A percentile compares a stretch with the other conserved stretches of the same genome.
Evolutionary conservation across 2,113 vertebrate species (phyloP).

Genomic region (Ursus arctos): DNA sequence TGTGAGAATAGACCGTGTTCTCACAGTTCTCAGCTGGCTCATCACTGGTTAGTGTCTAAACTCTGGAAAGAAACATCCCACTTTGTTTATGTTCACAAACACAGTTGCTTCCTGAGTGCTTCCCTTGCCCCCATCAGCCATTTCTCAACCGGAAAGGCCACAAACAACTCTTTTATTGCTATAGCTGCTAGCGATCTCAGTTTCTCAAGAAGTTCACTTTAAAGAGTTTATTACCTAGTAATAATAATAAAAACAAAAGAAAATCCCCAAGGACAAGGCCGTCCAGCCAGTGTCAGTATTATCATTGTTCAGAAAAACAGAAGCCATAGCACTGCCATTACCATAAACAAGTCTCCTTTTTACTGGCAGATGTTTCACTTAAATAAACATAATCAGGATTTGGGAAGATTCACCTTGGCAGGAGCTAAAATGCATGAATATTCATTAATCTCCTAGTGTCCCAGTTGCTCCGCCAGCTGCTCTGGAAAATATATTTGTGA

Average conservation of each 20-base stretch:
- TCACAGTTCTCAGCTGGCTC: not conserved
- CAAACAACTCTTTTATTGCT: not conserved
- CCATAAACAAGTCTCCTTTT: slow-evolving; percentile 44
- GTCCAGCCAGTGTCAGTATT: not conserved
- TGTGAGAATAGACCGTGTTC: not conserved
- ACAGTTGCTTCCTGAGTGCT: slow-evolving; percentile 49
- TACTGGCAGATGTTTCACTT: slow-evolving; percentile 73
- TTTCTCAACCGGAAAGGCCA: slow-evolving; percentile 36
- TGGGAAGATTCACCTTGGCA: slow-evolving; percentile 74
- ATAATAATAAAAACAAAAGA: not conserved
- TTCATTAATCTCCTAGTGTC: slow-evolving; percentile 66
- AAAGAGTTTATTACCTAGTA: not conserved
- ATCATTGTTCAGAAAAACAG: slow-evolving; percentile 44
- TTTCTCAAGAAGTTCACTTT: not conserved
- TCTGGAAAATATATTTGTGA: not conserved
- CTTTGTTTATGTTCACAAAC: slow-evolving; percentile 67
- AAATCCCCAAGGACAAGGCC: not conserved
- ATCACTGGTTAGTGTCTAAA: not conserved
- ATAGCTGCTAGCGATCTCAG: not conserved
- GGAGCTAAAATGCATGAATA: slow-evolving; percentile 19
- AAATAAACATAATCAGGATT: slow-evolving; percentile 74
- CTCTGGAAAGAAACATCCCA: not conserved
- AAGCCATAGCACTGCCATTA: not conserved
- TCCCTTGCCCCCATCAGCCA: not conserved
- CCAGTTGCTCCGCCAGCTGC: slow-evolving; percentile 60